A percentile compares a stretch with the other conserved stretches of the same genome.
Evolutionary conservation across 2,888 invertebrate species (phyloP).

Genomic region (Trissoscelio sp.): DNA sequence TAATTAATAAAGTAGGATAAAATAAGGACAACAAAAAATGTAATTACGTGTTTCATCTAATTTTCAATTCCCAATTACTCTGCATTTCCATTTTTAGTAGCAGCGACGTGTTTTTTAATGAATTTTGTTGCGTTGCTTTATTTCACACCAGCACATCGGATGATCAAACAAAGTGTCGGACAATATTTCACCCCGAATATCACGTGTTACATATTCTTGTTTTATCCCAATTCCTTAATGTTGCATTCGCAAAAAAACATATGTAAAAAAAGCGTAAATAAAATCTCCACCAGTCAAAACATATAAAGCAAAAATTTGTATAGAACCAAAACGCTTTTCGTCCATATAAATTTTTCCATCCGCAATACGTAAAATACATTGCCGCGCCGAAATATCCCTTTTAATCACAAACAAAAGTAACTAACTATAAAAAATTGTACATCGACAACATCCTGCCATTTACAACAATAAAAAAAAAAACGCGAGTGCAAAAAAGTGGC

Average conservation of each 20-base stretch:
- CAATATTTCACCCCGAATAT: slow-evolving; percentile 27
- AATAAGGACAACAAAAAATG: slow-evolving; percentile 1
- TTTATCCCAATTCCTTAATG: slow-evolving; percentile 42
- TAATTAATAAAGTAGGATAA: too few relatives aligned
- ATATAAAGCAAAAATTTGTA: slow-evolving; percentile 21
- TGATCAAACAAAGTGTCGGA: slow-evolving; percentile 12
- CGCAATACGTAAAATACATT: slow-evolving; percentile 42
- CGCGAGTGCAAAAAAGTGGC: slow-evolving; percentile 3
- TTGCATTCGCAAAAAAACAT: slow-evolving; percentile 1
- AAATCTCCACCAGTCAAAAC: slow-evolving; percentile 13
- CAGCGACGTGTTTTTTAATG: not conserved
- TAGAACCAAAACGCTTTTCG: slow-evolving; percentile 25
- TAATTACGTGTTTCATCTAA: not conserved
- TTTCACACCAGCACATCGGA: not conserved
- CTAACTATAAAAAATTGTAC: slow-evolving; percentile 6
- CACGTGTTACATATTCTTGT: slow-evolving; percentile 34
- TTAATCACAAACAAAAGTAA: slow-evolving; percentile 45
- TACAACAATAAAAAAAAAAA: slow-evolving; percentile 13
- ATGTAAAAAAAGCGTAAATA: slow-evolving; percentile 9
- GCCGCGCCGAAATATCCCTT: slow-evolving; percentile 25
- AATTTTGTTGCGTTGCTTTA: not conserved
- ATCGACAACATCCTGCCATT: slow-evolving; percentile 32
- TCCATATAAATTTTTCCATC: slow-evolving; percentile 32
- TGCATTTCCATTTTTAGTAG: not conserved
- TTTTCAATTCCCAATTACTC: not conserved